Evolutionary conservation across 1,140 invertebrate genomes (phyloP).

Genomic region (Dufourea novaeangliae): DNA sequence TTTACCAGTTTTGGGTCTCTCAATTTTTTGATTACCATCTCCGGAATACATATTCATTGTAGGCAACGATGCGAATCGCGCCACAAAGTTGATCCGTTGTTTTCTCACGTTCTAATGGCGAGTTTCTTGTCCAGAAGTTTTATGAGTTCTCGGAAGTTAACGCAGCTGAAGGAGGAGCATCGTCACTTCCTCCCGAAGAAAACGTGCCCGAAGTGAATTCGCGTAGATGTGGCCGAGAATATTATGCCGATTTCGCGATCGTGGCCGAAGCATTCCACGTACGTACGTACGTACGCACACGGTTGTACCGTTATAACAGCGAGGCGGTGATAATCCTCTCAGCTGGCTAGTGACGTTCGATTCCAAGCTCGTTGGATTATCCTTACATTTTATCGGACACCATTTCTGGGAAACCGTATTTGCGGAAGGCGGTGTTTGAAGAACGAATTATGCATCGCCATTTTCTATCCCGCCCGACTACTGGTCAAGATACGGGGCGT

Average conservation of each 20-base stretch:
- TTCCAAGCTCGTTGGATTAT: slow-evolving; percentile 64
- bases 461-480: slow-evolving; percentile 57
- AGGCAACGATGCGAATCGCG: not conserved
- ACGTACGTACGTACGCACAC: slow-evolving; percentile 48
- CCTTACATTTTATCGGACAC: slow-evolving; percentile 73
- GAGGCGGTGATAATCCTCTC: slow-evolving; percentile 62
- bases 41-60: not conserved
- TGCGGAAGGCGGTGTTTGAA: slow-evolving; percentile 66
- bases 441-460: slow-evolving; percentile 63
- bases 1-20: not conserved
- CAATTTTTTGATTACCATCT: no score
- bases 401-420: slow-evolving; percentile 70
- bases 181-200: slow-evolving; percentile 43
- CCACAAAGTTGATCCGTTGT: slow-evolving; percentile 63
- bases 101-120: slow-evolving; percentile 71
- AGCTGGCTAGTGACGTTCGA: slow-evolving; percentile 70
- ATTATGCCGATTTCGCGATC: slow-evolving; percentile 60
- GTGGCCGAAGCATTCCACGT: slow-evolving; percentile 43
- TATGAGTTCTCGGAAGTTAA: slow-evolving; percentile 69
- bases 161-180: slow-evolving; percentile 19
- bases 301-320: slow-evolving; percentile 64
- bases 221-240: not conserved
- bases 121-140: slow-evolving; percentile 60
- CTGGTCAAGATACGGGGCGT: slow-evolving; percentile 14
- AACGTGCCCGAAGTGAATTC: slow-evolving; percentile 6